Conservation (phyloP, 1,140 invertebrate species). For the Anoplolepis gracilipes region DNA sequence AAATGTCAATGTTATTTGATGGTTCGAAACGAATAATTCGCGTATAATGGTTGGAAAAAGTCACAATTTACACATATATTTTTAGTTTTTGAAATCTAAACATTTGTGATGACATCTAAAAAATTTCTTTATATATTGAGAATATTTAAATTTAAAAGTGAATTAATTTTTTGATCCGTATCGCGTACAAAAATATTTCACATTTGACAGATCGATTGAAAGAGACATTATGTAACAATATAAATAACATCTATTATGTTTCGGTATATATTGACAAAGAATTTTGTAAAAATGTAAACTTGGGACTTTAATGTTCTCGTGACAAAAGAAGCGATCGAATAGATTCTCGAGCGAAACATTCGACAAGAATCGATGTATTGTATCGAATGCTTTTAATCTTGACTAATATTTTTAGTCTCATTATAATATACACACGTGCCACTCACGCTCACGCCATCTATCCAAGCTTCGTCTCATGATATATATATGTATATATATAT, state of each 20-base stretch:
- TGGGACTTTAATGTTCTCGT: background rate
- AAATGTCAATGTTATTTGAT: background rate
- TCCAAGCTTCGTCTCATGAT: too few species aligned
- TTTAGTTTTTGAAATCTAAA: background rate
- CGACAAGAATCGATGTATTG: background rate
- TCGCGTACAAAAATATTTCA: background rate
- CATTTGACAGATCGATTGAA: background rate
- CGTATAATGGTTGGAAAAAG: background rate
- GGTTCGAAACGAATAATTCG: background rate
- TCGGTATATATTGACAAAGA: background rate
- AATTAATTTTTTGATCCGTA: background rate
- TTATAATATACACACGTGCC: too few species aligned
- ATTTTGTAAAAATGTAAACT: background rate
- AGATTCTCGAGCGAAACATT: conserved; percentile 16
- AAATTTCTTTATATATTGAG: background rate
- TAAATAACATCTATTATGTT: background rate
- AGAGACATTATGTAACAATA: background rate
- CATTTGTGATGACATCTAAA: background rate
- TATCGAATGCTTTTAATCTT: background rate
- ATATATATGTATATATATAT: too few species aligned
- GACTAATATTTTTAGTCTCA: background rate
- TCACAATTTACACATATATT: background rate
- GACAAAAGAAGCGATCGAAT: conserved; percentile 40
- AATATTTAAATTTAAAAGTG: conserved; percentile 25
- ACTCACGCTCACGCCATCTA: too few species aligned